A percentile compares a stretch with the other conserved stretches of the same genome.
phyloP scores from a whole-genome alignment of 37 sponge, comb jelly and placozoan species.

The Aplysina aerophoba region DNA sequence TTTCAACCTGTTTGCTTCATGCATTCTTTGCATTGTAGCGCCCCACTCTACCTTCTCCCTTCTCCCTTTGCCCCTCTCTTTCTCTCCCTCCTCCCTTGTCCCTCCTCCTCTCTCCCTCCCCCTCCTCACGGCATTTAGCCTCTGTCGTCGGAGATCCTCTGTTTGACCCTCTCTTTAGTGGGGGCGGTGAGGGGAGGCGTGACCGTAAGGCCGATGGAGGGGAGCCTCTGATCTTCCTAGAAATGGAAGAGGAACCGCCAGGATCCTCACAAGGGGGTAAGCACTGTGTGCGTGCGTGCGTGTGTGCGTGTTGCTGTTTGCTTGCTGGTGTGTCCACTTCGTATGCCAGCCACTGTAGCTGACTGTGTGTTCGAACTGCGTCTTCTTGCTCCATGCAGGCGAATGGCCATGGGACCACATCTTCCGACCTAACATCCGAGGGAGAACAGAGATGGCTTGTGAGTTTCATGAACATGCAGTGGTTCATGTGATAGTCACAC shows the following conservation, averaged over 20 bases:
- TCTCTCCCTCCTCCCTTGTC: not conserved
- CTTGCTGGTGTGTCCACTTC: conserved; percentile 1
- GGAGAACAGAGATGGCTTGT: conserved; percentile 66
- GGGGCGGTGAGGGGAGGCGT: not conserved
- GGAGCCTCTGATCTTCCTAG: not conserved
- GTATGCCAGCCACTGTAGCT: not conserved
- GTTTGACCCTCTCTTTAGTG: conserved; percentile 9
- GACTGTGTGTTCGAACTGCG: not conserved
- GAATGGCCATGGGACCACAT: conserved; percentile 83
- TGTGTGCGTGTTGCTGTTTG: not conserved
- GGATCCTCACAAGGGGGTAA: not conserved
- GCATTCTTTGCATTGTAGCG: no score
- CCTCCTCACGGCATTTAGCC: not conserved
- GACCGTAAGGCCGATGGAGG: not conserved
- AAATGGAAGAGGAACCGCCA: not conserved
- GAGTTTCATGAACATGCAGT: not conserved
- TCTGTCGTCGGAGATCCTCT: conserved; percentile 10
- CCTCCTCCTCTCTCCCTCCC: not conserved
- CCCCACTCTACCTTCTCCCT: not conserved
- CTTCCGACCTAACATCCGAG: conserved; percentile 63
- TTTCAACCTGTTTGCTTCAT: no score
- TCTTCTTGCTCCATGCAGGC: conserved; percentile 13
- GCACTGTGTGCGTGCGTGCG: not conserved
- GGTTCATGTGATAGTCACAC: no score
- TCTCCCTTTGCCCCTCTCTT: conserved; percentile 13